A percentile compares a stretch with the other conserved stretches of the same genome.
Evolutionary conservation across 2,113 vertebrate genomes (phyloP).

Genomic region (Xyrauchen texanus): DNA sequence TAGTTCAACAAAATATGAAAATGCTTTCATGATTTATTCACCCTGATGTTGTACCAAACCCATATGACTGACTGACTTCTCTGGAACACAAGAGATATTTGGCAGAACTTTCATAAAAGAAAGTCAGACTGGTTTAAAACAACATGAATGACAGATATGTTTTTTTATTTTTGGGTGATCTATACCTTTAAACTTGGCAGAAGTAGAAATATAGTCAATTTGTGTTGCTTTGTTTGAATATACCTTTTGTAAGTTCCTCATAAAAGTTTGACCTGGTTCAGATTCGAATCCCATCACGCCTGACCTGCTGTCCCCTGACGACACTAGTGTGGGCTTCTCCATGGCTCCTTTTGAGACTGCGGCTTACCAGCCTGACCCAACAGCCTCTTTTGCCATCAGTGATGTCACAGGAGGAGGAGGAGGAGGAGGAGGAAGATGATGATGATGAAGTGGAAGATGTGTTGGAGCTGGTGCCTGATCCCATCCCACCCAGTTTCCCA

Average conservation of each 20-base stretch:
- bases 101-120: no score
- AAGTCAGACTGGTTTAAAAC: no score
- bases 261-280: slow-evolving; percentile 63
- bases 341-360: slow-evolving; percentile 84
- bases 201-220: neutral
- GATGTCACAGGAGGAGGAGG: slow-evolving; percentile 92
- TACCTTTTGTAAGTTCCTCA: neutral
- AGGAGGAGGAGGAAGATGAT: slow-evolving; percentile 79
- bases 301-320: slow-evolving; percentile 91
- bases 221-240: neutral
- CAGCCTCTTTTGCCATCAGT: slow-evolving; percentile 95
- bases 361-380: slow-evolving; percentile 82
- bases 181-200: no score
- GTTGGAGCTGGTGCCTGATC: slow-evolving; percentile 84
- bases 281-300: slow-evolving; percentile 88
- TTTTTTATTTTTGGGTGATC: no score
- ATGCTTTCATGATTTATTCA: no score
- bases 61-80: no score
- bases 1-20: no score
- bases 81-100: no score
- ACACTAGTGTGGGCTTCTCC: slow-evolving; percentile 90
- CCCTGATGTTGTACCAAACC: no score
- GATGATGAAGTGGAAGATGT: slow-evolving; percentile 75
- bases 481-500: slow-evolving; percentile 79
- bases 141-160: no score